Base-by-base conservation (phyloP, 2,113 vertebrate genomes). In the Seriola dumerili region DNA sequence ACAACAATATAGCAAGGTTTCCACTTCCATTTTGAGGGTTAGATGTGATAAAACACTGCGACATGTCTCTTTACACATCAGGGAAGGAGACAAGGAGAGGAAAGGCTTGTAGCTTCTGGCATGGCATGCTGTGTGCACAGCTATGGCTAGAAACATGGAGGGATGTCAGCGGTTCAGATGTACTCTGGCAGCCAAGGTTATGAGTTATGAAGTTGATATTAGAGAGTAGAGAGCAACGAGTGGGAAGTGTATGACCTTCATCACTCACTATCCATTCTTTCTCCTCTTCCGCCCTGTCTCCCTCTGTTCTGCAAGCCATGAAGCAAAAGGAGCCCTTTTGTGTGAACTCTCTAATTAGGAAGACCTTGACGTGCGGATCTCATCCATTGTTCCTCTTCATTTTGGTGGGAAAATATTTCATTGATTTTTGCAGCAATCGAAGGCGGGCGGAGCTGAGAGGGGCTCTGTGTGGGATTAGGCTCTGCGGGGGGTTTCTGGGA, bases 401-500 rank as follows among this genome's bases (percentile, higher is more conserved):
- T 94, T 95, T 93, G 93, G 94, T 96, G 94, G 94, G 95, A 95
- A 96, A 94, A 94, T 96, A 95, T 95, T 95, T 92, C 93, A 95
- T 95, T 81, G 95, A 96, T 96, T 95, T 94, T 84, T 81, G 83
- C 85, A 83, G 91, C 78, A 90, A 93, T 94, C 85, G 87, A 94
- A 93, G 78, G 80, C 84, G 29, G 90, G 86, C 59, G n/a, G 75
- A 85, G 92, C 88, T 87, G 88, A 81, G 88, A 83, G 86, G 62
- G 84, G 91, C 90, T 95, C 91, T 91, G 91, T 85, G 90, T 73
- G 71, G 94, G 95, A 96, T 95, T 96, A 96, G 70, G 76, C 93
- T 81, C 94, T 83, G 91, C 90, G 48, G 94, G 95, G 91, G 93
- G 90, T 90, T 91, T 84, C 84, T 52, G 65, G 55, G 72, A 79